A percentile compares a stretch with the other conserved stretches of the same genome.
These are phyloP conservation scores for Chiroxiphia lanceolata DNA, from an alignment of 2,797 vertebrate genomes.

Conservation along the genomic window DNA sequence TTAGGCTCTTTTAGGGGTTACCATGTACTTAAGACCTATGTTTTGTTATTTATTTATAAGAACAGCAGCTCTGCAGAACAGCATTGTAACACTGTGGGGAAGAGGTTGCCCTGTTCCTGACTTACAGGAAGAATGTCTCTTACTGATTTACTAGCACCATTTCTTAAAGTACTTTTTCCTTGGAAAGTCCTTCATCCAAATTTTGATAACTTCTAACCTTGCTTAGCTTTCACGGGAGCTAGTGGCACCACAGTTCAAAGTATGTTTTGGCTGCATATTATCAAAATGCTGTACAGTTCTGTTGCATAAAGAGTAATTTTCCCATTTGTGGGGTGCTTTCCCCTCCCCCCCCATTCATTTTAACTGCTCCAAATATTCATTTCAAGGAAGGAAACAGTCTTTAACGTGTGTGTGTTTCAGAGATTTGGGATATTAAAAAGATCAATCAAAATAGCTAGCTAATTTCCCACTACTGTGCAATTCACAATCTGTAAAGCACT, in stretches of 20 bases:
- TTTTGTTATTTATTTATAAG: not conserved
- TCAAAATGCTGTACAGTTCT: not conserved
- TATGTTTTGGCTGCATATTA: not conserved
- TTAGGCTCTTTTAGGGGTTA: not conserved
- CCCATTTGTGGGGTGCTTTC: not conserved
- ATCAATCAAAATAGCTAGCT: not conserved
- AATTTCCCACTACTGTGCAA: not conserved
- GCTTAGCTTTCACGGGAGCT: not conserved
- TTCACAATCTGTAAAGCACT: not conserved
- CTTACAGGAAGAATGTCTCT: not conserved
- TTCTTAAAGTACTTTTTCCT: conserved; percentile 27
- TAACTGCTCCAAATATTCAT: not conserved
- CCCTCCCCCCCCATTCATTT: not conserved
- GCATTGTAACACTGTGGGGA: not conserved
- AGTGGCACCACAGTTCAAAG: not conserved
- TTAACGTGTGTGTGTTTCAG: not conserved
- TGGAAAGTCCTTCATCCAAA: conserved; percentile 11
- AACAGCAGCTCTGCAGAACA: not conserved
- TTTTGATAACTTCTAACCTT: conserved; percentile 9
- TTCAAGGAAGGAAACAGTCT: not conserved
- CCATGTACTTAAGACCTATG: not conserved
- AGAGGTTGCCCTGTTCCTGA: not conserved
- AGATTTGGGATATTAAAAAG: not conserved
- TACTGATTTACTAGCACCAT: not conserved
- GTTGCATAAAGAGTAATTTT: not conserved